phyloP scores from a whole-genome alignment of 2,797 vertebrate genomes.

The Amblyopsis hoosieri region DNA sequence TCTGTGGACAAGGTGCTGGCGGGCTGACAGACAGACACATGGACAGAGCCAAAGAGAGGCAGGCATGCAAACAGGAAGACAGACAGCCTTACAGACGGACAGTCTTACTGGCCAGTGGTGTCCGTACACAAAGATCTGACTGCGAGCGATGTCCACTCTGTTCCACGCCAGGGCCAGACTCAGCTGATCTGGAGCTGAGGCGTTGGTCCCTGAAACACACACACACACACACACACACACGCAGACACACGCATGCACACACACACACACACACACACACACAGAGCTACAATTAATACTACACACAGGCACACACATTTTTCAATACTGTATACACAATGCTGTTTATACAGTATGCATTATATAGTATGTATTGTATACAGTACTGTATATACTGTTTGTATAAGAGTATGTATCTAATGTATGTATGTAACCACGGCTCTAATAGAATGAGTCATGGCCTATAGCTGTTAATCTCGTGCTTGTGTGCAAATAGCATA shows the following conservation, averaged over 20 bases:
- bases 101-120: slow-evolving; percentile 89
- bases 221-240: neutral
- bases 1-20: slow-evolving; percentile 76
- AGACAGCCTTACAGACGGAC: slow-evolving; percentile 1
- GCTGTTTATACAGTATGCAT: no score
- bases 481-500: no score
- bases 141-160: slow-evolving; percentile 93
- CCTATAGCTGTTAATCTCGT: no score
- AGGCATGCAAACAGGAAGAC: neutral
- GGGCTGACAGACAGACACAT: slow-evolving; percentile 66
- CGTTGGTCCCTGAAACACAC: slow-evolving; percentile 86
- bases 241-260: neutral
- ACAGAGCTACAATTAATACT: neutral
- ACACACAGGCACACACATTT: no score
- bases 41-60: neutral
- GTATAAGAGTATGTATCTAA: no score
- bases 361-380: neutral
- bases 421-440: no score
- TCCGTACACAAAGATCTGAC: slow-evolving; percentile 94
- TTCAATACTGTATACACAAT: no score
- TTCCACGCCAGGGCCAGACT: slow-evolving; percentile 97
- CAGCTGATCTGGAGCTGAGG: slow-evolving; percentile 91
- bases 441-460: no score
- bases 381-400: no score
- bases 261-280: neutral